Conservation (phyloP, 2,113 vertebrate genomes). For the Dromiciops gliroides region DNA sequence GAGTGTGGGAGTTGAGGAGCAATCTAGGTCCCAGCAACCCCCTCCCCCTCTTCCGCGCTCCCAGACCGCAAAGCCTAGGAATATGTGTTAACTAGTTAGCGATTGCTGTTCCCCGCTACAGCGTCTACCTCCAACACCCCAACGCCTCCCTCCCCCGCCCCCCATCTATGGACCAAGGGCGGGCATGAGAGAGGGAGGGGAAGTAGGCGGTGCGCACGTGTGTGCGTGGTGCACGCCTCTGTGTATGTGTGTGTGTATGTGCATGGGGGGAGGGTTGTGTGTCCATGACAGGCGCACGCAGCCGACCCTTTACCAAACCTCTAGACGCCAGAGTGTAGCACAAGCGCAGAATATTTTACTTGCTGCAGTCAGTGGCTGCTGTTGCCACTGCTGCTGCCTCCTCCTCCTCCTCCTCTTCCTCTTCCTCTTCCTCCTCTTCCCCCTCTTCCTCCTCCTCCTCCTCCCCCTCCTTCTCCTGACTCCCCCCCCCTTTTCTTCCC, state of each 20-base stretch:
- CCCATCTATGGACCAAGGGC: constrained; percentile 4
- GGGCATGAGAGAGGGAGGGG: not conserved
- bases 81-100: not conserved
- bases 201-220: constrained; percentile 1
- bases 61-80: not conserved
- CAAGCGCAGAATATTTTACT: constrained; percentile 19
- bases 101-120: not conserved
- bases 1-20: not conserved
- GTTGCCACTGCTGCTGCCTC: not conserved
- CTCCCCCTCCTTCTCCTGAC: constrained; percentile 33
- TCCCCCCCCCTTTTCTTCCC: not conserved
- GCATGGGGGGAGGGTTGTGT: not conserved
- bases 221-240: not conserved
- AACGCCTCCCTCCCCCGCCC: too few relatives aligned
- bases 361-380: not conserved
- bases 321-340: not conserved
- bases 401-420: constrained; percentile 25
- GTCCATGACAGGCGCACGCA: not conserved
- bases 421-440: constrained; percentile 34
- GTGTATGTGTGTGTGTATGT: constrained; percentile 4
- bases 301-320: not conserved
- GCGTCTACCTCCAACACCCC: not conserved
- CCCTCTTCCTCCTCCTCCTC: constrained; percentile 19
- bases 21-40: not conserved
- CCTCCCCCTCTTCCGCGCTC: not conserved